Evolutionary conservation across 2,797 vertebrate species (phyloP).

Genomic region (Melanotaenia nigrans): DNA sequence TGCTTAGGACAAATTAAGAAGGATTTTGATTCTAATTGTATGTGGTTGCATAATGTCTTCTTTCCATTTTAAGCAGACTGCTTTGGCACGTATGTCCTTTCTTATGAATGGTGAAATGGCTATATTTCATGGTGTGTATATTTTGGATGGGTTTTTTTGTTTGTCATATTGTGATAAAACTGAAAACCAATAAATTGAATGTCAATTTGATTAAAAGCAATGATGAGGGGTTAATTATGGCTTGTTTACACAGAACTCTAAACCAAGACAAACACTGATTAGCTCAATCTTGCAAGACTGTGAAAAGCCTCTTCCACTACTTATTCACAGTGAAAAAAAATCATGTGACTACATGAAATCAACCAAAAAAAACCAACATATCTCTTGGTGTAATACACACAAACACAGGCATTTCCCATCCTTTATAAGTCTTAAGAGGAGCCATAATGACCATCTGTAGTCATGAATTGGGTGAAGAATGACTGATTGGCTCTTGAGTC

Average conservation of each 20-base stretch:
- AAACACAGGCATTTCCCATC: background rate
- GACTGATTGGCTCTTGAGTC: constrained; percentile 70
- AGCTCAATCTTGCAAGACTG: constrained; percentile 16
- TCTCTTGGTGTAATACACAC: constrained; percentile 3
- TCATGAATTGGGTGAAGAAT: constrained; percentile 35
- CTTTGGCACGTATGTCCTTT: constrained; percentile 4
- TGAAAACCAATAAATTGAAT: constrained; percentile 13
- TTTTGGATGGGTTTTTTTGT: background rate
- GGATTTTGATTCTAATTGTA: constrained; percentile 40
- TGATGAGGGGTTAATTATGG: constrained; percentile 23
- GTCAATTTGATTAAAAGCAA: constrained; percentile 30
- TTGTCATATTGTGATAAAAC: background rate
- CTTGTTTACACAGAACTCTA: constrained; percentile 19
- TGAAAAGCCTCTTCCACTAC: background rate
- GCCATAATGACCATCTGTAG: constrained; percentile 41
- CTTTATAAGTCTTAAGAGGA: constrained; percentile 4
- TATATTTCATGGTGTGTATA: background rate
- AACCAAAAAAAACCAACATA: background rate
- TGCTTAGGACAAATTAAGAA: constrained; percentile 39
- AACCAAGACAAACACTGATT: constrained; percentile 36
- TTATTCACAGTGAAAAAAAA: background rate
- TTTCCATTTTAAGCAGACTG: constrained; percentile 8
- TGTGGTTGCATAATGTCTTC: constrained; percentile 18
- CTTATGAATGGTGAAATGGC: background rate
- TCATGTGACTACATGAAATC: background rate